Evolutionary conservation across 2,888 invertebrate genomes (phyloP).

Genomic region (Xanthia togata): DNA sequence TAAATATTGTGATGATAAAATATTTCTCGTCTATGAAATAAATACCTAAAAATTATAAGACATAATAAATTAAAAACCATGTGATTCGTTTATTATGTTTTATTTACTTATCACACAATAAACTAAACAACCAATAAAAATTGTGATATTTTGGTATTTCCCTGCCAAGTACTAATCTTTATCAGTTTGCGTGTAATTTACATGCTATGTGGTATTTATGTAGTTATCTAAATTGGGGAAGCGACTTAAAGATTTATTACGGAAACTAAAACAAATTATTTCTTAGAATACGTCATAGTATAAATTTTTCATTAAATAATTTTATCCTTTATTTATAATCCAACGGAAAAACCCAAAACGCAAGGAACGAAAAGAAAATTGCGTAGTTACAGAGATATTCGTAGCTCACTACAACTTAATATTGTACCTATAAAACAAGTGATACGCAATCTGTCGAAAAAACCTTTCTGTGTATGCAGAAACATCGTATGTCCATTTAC

Average conservation of each 20-base stretch:
- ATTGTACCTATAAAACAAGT: background rate
- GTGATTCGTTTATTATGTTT: constrained; percentile 39
- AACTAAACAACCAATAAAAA: constrained; percentile 37
- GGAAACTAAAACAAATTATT: constrained; percentile 9
- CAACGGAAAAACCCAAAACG: constrained; percentile 8
- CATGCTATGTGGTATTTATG: constrained; percentile 1
- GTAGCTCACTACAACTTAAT: background rate
- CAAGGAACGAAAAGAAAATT: background rate
- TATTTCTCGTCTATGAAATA: constrained; percentile 1
- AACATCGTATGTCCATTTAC: background rate
- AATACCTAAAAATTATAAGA: constrained; percentile 7
- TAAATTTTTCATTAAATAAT: background rate
- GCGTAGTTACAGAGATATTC: background rate
- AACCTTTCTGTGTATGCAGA: background rate
- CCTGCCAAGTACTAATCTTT: constrained; percentile 8
- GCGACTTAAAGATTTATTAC: constrained; percentile 16
- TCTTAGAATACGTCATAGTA: constrained; percentile 11
- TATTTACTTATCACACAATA: constrained; percentile 42
- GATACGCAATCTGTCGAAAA: background rate
- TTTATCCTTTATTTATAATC: constrained; percentile 16
- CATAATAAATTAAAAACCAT: constrained; percentile 17
- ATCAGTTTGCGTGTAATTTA: constrained; percentile 25
- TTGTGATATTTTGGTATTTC: constrained; percentile 30
- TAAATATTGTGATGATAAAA: constrained; percentile 13
- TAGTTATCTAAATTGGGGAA: constrained; percentile 47